Conservation (phyloP, 2,797 vertebrate species). For the Ptychobarbus kaznakovi region DNA sequence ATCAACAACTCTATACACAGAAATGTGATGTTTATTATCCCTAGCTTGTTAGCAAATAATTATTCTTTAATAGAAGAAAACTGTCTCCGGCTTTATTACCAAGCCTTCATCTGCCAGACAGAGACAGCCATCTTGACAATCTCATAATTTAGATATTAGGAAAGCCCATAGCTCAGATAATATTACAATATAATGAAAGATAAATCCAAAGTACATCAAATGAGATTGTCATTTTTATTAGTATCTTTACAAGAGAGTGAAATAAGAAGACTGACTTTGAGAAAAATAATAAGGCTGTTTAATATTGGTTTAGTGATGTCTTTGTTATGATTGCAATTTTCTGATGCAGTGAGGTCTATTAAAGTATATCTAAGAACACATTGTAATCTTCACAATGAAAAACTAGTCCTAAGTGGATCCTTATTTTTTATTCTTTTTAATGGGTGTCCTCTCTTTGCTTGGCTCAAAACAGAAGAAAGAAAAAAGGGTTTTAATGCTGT, state of each 20-base stretch:
- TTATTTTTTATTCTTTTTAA: neutral
- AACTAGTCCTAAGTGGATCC: neutral
- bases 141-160: conserved; percentile 24
- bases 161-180: conserved; percentile 11
- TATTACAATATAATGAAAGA: conserved; percentile 10
- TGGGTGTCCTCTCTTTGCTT: neutral
- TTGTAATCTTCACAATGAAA: neutral
- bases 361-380: neutral
- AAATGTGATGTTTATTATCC: conserved; percentile 12
- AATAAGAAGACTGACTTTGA: conserved; percentile 6
- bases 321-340: neutral
- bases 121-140: conserved; percentile 1
- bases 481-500: neutral
- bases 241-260: neutral
- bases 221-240: conserved; percentile 14
- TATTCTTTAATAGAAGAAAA: neutral
- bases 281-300: neutral
- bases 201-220: conserved; percentile 4
- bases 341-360: neutral
- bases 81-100: neutral
- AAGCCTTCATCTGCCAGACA: conserved; percentile 19
- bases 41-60: conserved; percentile 16
- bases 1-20: neutral
- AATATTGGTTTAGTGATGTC: neutral
- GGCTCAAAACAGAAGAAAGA: neutral